Evolutionary conservation across 1,140 invertebrate genomes (phyloP), one percentile per base, ranked within the genome.

Genomic region (Drosophila suzukii): DNA sequence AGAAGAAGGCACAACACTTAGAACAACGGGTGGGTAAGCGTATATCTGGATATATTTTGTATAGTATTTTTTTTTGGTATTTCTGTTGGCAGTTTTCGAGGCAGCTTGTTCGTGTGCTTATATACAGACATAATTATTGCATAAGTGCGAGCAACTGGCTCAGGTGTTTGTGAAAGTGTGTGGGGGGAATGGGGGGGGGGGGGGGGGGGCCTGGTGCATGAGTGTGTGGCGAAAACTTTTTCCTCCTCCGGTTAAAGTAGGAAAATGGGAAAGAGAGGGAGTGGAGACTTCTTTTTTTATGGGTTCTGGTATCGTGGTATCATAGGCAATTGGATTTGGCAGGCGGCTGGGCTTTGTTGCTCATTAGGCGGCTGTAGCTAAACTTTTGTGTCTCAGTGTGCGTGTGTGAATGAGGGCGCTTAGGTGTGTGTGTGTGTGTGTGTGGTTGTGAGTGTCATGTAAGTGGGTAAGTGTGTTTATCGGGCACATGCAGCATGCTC

Each of bases 401-500:
- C 55, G 53, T 75, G 53, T 72, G 30, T 54, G 32, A 38, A 53
- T 75, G 55, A 32, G 44, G 46, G 38, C 44, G 49, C 36, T 8
- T 53, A 32, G 34, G 41, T 57, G 24, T 20, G 27, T 47, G 54
- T 34, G 30, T 55, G 43, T 49, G 34, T 59, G 32, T 60, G 24
- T n/a, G 20, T 51, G 24, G 58, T 24, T 59, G 34, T 20, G 24
- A 47, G 46, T 63, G 34, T 17, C 30, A 11, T 65, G 43, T 72
- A 24, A n/a, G 46, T 55, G 43, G 50, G 58, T 47, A 24, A n/a
- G 46, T 55, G 43, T 55, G 54, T 47, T 67, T 68, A 57, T 47
- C 62, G 61, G 58, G 44, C 46, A 60, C 81, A 85, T 85, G 81
- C 81, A 85, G 67, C 81, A 85, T 85, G 81, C 81, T 44, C 50